Conservation (phyloP, 1,140 invertebrate genomes). For the Capitella teleta region DNA sequence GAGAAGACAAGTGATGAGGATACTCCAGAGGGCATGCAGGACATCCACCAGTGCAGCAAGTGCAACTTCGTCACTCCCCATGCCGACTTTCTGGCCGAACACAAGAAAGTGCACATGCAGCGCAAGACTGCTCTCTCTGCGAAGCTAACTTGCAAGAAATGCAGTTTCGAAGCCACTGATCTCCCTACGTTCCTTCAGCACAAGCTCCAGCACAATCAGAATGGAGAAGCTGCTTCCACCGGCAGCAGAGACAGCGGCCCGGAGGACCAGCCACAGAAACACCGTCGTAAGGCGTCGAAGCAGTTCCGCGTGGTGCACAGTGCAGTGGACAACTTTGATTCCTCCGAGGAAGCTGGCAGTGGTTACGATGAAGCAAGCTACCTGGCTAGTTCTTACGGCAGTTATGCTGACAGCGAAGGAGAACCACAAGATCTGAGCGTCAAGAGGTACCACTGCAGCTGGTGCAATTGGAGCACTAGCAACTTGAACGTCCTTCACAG, state of each 20-base stretch:
- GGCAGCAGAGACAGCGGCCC: neutral
- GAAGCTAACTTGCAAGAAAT: conserved; percentile 27
- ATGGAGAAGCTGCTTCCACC: neutral
- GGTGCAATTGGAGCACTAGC: conserved; percentile 34
- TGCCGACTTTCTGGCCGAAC: conserved; percentile 18
- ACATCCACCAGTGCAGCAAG: conserved; percentile 20
- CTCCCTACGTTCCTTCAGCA: conserved; percentile 30
- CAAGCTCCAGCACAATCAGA: conserved; percentile 13
- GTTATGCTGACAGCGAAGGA: neutral
- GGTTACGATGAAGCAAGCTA: neutral
- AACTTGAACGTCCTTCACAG: conserved; percentile 25
- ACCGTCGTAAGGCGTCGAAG: neutral
- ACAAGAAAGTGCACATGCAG: conserved; percentile 20
- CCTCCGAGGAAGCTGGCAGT: neutral
- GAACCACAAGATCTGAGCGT: neutral
- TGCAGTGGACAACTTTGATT: neutral
- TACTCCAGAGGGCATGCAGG: neutral
- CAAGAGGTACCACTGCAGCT: conserved; percentile 3
- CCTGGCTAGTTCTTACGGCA: neutral
- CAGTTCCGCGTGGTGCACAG: neutral
- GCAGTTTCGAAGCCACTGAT: conserved; percentile 23
- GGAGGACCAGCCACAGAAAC: neutral
- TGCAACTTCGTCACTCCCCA: conserved; percentile 24
- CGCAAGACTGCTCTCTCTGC: neutral
- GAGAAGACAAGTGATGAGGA: neutral